Conservation (phyloP, 2,888 invertebrate genomes). For the Raillietiella orientalis region DNA sequence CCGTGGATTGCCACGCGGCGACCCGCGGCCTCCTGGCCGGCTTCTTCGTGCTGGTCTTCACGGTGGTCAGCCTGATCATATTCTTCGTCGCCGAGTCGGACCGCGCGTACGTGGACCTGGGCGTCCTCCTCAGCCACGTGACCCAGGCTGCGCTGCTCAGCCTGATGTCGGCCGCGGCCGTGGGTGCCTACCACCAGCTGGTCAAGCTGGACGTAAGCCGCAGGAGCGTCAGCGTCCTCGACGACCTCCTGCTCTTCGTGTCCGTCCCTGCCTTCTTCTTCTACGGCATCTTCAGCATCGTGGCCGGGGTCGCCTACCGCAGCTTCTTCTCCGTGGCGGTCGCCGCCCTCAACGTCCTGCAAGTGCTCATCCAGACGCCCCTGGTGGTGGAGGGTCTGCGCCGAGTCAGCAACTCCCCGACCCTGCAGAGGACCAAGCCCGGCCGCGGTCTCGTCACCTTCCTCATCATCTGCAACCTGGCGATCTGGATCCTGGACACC, state of each 20-base stretch:
- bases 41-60: conserved; percentile 21
- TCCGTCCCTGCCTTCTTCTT: conserved; percentile 37
- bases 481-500: conserved; percentile 39
- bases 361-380: conserved; percentile 36
- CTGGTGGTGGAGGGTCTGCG: conserved; percentile 34
- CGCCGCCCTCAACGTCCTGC: conserved; percentile 23
- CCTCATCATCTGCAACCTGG: conserved; percentile 35
- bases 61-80: conserved; percentile 23
- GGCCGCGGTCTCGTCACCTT: conserved; percentile 42
- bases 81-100: conserved; percentile 23
- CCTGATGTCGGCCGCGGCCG: conserved; percentile 21
- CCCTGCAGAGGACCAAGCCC: conserved; percentile 27
- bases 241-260: conserved; percentile 31
- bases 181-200: conserved; percentile 26
- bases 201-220: conserved; percentile 27
- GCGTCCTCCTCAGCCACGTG: conserved; percentile 11
- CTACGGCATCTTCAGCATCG: conserved; percentile 29
- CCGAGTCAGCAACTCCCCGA: conserved; percentile 30
- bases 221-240: conserved; percentile 26
- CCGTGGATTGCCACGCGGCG: conserved; percentile 37
- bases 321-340: conserved; percentile 20
- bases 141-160: conserved; percentile 21
- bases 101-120: conserved; percentile 16
- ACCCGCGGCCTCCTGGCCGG: conserved; percentile 38
- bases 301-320: conserved; percentile 23